Evolutionary conservation across 2,888 invertebrate genomes (phyloP), one percentile per base, ranked within the genome.

Genomic region (Trachelus stipa): DNA sequence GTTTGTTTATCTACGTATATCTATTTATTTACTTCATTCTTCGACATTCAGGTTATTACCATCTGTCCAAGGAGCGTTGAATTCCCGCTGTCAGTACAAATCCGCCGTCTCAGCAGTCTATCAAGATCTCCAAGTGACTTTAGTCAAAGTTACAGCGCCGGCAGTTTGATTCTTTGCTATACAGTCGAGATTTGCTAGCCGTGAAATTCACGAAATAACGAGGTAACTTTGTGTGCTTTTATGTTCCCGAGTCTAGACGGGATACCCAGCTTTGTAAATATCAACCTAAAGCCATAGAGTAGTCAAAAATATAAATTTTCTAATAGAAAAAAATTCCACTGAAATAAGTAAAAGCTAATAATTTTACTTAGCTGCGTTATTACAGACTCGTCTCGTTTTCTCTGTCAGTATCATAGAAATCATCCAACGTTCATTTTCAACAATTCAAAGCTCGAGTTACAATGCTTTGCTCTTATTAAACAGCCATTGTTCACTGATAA

Each of bases 191-290:
- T 56, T 56, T 9, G 15, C 23, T 56, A 2, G 23, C 69, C 75
- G 34, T 75, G 76, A 81, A 78, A 80, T 80, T 68, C 74, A 73
- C 68, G 76, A 80, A 79, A 80, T 81, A 81, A 80, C 78, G 80
- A 80, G 77, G 56, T 74, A 78, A 79, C 69, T 80, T 78, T 40
- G 30, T 68, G 31, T 35, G 34, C 73, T 31, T 76, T 40, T 73
- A 71, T n/a, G 68, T 23, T n/a, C 73, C 76, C 34, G 77, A 73
- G 81, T 81, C 81, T 81, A 81, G 81, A 81, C 81, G 81, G 80
- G 75, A 81, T 77, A 73, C 73, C 74, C 68, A 68, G 31, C 56
- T 68, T 73, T 40, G 71, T 74, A 78, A 76, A 80, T 79, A 73
- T 80, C 74, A 81, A 79, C 76, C 78, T 77, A 77, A 78, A 77